Conservation (phyloP, 2,113 vertebrate genomes). For the Ivindomyrus marchei region DNA sequence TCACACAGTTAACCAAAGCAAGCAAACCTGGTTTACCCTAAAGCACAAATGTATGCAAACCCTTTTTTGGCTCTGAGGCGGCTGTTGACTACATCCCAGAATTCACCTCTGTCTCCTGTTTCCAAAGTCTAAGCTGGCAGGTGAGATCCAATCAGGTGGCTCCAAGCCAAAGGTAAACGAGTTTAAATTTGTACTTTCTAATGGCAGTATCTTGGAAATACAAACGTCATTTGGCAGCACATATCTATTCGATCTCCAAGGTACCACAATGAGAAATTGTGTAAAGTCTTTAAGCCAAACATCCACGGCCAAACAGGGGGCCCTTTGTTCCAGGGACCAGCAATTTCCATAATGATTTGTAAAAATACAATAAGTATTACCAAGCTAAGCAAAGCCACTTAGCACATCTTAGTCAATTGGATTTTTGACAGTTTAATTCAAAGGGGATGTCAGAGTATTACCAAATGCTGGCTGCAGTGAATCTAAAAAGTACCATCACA, state of each 20-base stretch:
- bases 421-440: neutral
- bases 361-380: neutral
- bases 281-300: neutral
- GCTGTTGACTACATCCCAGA: neutral
- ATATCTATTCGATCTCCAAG: neutral
- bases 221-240: neutral
- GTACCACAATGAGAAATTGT: neutral
- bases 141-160: neutral
- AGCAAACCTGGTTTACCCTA: neutral
- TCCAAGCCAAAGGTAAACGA: neutral
- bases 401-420: neutral
- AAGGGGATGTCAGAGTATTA: neutral
- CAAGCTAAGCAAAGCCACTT: neutral
- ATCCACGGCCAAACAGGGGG: neutral
- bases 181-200: neutral
- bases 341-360: constrained; percentile 1
- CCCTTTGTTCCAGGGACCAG: neutral
- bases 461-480: neutral
- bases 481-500: neutral
- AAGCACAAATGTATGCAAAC: neutral
- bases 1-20: neutral
- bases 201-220: neutral
- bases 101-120: neutral
- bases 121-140: neutral
- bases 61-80: neutral